Conservation (phyloP, 2,113 vertebrate species). For the Callaeas wilsoni region DNA sequence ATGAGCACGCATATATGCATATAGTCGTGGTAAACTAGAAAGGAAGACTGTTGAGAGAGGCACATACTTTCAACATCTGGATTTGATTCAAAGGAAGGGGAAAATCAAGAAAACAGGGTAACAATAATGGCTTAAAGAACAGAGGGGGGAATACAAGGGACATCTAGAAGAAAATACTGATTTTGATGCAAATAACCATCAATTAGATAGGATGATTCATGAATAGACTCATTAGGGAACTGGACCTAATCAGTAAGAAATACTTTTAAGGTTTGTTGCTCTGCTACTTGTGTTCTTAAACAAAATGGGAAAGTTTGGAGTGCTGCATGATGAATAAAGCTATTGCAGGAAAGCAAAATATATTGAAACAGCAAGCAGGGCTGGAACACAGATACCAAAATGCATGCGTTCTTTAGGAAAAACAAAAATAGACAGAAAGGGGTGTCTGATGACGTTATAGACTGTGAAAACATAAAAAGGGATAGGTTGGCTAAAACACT, state of each 20-base stretch:
- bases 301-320: background rate
- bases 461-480: background rate
- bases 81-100: background rate
- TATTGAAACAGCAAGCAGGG: background rate
- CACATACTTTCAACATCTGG: constrained; percentile 14
- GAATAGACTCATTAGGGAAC: background rate
- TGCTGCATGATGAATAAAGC: background rate
- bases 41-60: background rate
- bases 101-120: background rate
- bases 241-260: background rate
- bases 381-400: background rate
- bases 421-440: background rate
- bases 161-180: background rate
- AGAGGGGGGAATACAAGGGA: background rate
- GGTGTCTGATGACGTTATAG: background rate
- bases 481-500: background rate
- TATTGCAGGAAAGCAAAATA: background rate
- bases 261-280: background rate
- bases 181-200: constrained; percentile 5
- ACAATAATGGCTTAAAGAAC: background rate
- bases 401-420: background rate
- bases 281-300: background rate
- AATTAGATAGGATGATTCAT: background rate
- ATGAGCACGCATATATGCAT: background rate
- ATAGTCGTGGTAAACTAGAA: background rate